phyloP scores from a whole-genome alignment of 2,113 vertebrate species.

The Alethe diademata region DNA sequence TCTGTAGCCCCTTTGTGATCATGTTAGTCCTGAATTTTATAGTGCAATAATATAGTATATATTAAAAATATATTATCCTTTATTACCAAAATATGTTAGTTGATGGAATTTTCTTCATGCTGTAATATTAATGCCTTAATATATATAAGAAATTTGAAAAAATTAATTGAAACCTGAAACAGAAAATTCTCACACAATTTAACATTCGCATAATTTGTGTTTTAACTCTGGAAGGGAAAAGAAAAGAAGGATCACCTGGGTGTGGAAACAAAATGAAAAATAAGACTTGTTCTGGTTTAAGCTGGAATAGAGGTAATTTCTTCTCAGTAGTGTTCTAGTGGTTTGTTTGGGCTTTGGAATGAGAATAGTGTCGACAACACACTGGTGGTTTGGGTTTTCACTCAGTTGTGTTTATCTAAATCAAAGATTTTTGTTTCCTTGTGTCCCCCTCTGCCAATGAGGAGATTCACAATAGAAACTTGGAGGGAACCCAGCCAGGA shows the following conservation, averaged over 20 bases:
- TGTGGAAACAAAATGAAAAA: neutral
- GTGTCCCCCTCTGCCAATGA: neutral
- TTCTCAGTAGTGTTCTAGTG: neutral
- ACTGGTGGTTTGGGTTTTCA: neutral
- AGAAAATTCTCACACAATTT: neutral
- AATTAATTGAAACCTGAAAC: neutral
- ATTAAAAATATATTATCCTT: neutral
- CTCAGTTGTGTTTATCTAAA: neutral
- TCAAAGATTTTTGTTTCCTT: neutral
- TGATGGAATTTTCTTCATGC: neutral
- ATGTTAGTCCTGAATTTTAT: neutral
- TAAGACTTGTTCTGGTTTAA: neutral
- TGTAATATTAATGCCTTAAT: neutral
- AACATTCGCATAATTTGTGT: neutral
- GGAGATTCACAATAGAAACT: neutral
- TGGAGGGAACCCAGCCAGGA: neutral
- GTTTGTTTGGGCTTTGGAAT: neutral
- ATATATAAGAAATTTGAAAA: neutral
- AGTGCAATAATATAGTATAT: neutral
- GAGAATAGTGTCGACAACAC: neutral
- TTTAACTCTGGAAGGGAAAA: neutral
- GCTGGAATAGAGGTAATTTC: neutral
- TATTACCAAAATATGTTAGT: rapidly evolving
- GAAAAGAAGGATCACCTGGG: rapidly evolving
- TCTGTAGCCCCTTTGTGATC: neutral